Base-by-base conservation (phyloP, 2,888 invertebrate genomes). In the Unio delphinus region DNA sequence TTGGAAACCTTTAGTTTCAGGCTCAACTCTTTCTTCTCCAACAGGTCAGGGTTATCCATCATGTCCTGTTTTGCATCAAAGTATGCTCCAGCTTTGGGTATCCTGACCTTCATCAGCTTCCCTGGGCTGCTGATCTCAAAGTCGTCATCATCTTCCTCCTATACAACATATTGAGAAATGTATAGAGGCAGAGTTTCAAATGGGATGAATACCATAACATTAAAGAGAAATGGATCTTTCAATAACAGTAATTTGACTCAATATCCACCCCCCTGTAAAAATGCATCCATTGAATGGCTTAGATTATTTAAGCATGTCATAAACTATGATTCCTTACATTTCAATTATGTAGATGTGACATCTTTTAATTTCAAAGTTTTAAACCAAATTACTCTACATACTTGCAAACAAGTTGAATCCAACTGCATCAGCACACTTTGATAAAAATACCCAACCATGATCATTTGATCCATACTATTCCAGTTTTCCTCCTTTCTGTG, bases 1-100 rank as follows among this genome's bases (percentile, higher is more conserved):
- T 86, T 87, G n/a, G 87, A 86, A 45, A 88, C 83, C 70, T 87
- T 87, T 8, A 88, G 81, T 64, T 83, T 86, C 17, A 88, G 81
- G 15, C 45, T 45, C 45, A 57, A 45, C 7, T 56, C 30, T 8
- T 58, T 60, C 26, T 65, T 65, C 34, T 58, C 64, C 23, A 68
- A 18, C 58, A 70, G 67, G n/a, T 61, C 54, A 34, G 65, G 64
- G 20, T 34, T 62, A 18, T 72, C 68, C 7, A 55, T 56, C 54
- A 28, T 61, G 26, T 61, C 69, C 45, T 65, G 65, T 58, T 67
- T 72, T 11, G 74, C 74, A 58, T 85, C 86, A 5, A 78, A 66
- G 67, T 80, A 82, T 3, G 84, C 85, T 17, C 83, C 85, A 18
- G 83, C 76, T 68, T 87, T 88, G 7, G 88, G 88, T 26, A 86